Base-by-base conservation (phyloP, 2,797 vertebrate species). In the Parauchenoglanis punctatus region DNA sequence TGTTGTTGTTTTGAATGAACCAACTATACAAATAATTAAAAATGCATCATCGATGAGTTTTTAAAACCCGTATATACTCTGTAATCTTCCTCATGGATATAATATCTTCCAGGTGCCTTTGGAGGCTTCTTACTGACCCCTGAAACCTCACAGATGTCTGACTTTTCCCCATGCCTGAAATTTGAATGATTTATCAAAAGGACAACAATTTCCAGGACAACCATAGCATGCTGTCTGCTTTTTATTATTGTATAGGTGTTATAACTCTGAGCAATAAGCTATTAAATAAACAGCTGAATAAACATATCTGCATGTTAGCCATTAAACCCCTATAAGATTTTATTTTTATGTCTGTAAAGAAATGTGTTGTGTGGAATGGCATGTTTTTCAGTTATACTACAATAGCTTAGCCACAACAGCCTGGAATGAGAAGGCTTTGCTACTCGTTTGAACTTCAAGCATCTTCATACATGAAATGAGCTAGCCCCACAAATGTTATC, bases 71-170 rank as follows among this genome's bases (percentile, higher is more conserved):
- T 89, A 85, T 92, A 89, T 90, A 91, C 44, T 28, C 10, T 61
- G 58, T 46, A 63, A 11, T 25, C 83, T 5, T 88, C 91, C 84
- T 84, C 49, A 44, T 59, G 82, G 65, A 83, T 87, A 56, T 95
- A 93, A 95, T 94, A 87, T 85, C 73, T 94, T 93, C 94, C 94
- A 95, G 92, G 89, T 94, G 94, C 80, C 5, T 13, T 77, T 80
- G 40, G 40, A 61, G 52, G 80, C 59, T 35, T 88, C 83, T 86
- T 76, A 84, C 83, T 67, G 83, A 85, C 85, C 82, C 89, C 1
- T 8, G 68, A 85, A 90, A 88, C 65, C 44, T 82, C 68, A 56
- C 86, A 75, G 61, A 76, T 61, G 70, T 83, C 63, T 86, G 88
- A 89, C 85, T 87, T 91, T 88, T 75, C 83, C 73, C 83, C 59